Evolutionary conservation across 2,797 vertebrate genomes (phyloP).

Genomic region (Psittacula echo): DNA sequence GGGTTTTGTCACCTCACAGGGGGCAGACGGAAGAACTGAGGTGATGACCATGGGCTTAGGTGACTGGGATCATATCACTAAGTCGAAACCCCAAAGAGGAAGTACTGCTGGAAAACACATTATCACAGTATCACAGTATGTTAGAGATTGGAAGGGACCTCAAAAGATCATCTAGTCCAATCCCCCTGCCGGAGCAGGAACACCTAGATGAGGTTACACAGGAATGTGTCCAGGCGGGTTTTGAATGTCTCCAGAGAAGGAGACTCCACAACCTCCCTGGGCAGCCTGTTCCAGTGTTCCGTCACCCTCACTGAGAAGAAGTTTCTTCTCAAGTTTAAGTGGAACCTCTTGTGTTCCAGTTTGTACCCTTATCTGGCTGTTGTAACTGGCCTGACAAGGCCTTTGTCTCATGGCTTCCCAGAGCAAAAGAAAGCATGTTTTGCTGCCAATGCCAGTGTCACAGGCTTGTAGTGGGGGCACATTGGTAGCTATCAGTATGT

Average conservation of each 20-base stretch:
- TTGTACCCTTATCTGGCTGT: not conserved
- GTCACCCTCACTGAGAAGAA: too few species aligned
- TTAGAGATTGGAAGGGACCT: too few species aligned
- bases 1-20: not conserved
- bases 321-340: too few species aligned
- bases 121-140: too few species aligned
- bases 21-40: not conserved
- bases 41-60: not conserved
- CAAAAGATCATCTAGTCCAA: too few species aligned
- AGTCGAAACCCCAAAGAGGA: not conserved
- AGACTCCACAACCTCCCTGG: too few species aligned
- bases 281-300: too few species aligned
- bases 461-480: not conserved
- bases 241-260: too few species aligned
- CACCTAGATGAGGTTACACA: too few species aligned
- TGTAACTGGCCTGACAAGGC: not conserved
- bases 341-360: too few species aligned
- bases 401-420: not conserved
- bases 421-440: not conserved
- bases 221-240: too few species aligned
- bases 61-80: not conserved
- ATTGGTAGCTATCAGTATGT: not conserved
- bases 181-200: too few species aligned
- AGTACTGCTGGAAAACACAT: not conserved
- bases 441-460: rapidly evolving